Conservation (phyloP, 2,797 vertebrate genomes). For the Phaenicophaeus curvirostris region DNA sequence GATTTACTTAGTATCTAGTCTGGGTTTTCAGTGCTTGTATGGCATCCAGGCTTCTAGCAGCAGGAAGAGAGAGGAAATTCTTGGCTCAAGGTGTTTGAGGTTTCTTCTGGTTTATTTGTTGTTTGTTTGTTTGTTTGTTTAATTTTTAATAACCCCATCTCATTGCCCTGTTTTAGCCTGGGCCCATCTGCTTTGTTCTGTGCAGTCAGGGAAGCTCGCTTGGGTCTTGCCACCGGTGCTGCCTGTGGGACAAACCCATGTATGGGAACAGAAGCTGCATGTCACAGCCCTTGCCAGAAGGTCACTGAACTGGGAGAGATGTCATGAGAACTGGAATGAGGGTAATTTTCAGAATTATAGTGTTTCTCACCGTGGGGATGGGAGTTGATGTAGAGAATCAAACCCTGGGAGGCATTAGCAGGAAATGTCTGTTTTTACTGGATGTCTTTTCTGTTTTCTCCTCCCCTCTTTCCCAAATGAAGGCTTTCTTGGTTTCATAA, state of each 20-base stretch:
- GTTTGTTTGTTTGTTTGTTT: no score
- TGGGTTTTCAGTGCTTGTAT: not conserved
- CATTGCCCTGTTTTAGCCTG: not conserved
- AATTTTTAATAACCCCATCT: not conserved
- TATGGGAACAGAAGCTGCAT: constrained; percentile 2
- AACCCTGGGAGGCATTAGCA: not conserved
- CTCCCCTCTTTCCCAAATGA: not conserved
- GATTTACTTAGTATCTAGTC: not conserved
- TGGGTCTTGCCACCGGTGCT: not conserved
- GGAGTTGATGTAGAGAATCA: not conserved
- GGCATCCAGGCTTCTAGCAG: not conserved
- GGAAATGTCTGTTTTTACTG: constrained; percentile 11
- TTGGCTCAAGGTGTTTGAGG: not conserved
- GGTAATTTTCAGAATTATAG: not conserved
- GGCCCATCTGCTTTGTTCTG: not conserved
- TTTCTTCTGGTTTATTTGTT: not conserved
- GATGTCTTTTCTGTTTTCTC: not conserved
- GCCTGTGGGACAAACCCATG: not conserved
- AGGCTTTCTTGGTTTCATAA: not conserved
- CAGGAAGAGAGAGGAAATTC: not conserved
- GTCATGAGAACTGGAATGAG: constrained; percentile 43
- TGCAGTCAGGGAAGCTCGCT: not conserved
- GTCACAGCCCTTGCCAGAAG: constrained; percentile 9
- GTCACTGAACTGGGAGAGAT: constrained; percentile 1
- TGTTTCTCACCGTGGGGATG: not conserved